Evolutionary conservation across 2,797 vertebrate species (phyloP).

Genomic region (Gephyroberyx darwinii): DNA sequence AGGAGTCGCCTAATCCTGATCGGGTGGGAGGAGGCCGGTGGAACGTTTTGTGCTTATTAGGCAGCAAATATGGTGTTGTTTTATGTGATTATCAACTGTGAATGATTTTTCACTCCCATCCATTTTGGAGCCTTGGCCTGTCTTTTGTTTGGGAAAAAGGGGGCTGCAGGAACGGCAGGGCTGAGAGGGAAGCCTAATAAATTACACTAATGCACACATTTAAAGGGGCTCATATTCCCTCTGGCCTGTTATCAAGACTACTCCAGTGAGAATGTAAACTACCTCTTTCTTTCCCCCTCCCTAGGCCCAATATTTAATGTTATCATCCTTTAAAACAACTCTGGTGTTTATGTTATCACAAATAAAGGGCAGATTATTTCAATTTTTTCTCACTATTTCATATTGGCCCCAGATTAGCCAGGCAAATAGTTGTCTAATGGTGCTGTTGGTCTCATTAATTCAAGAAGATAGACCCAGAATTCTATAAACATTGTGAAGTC

Average conservation of each 20-base stretch:
- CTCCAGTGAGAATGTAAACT: conserved; percentile 86
- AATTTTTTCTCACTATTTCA: conserved; percentile 78
- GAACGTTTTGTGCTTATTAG: conserved; percentile 96
- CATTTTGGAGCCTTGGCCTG: conserved; percentile 79
- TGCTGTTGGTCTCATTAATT: conserved; percentile 74
- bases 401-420: conserved; percentile 68
- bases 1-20: conserved; percentile 91
- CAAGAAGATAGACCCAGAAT: conserved; percentile 73
- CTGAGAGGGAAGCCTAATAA: conserved; percentile 80
- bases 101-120: conserved; percentile 83
- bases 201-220: conserved; percentile 88
- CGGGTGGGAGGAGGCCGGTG: conserved; percentile 89
- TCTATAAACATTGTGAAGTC: conserved; percentile 76
- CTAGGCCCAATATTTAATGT: conserved; percentile 82
- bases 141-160: conserved; percentile 80
- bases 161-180: conserved; percentile 75
- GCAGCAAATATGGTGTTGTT: conserved; percentile 93
- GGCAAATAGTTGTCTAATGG: conserved; percentile 77
- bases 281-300: conserved; percentile 76
- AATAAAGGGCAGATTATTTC: conserved; percentile 80
- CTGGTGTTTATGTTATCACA: conserved; percentile 77
- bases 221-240: conserved; percentile 84
- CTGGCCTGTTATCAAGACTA: conserved; percentile 80
- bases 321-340: conserved; percentile 78
- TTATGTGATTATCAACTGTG: conserved; percentile 91